Evolutionary conservation across 1,140 invertebrate genomes (phyloP), one percentile per base, ranked within the genome.

Genomic region (Cherax destructor): DNA sequence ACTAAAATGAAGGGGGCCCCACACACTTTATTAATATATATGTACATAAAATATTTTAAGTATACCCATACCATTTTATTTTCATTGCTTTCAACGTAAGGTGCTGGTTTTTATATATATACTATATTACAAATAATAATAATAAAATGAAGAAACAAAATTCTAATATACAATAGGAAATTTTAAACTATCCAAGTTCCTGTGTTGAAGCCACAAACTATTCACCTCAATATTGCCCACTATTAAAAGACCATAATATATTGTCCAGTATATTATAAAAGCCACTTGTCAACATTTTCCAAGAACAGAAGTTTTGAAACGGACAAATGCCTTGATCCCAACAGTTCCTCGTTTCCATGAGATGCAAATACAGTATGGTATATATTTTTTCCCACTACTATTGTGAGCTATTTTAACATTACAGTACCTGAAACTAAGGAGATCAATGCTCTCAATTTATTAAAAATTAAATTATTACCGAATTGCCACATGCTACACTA

Each of bases 21-120:
- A 74, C 81, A 89, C 83, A 89, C 61, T 89, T 89, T 56, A 89
- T 61, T 89, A 89, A 83, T 56, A 79, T 76, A 83, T 89, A 89
- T 89, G 78, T 89, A 89, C 87, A 89, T 69, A 89, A 89, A 89
- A 83, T 49, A 76, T 89, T 74, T 81, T 83, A 81, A 83, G 74
- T 89, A 89, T 83, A 72, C 87, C 79, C 80, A 89, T 83, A 89
- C 79, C 79, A 89, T 52, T 83, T 47, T 81, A 83, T 30, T 47
- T 83, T 77, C 52, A 74, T 50, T 47, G 59, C 61, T 83, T 81
- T 56, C 65, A 72, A 65, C 47, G 76, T 61, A 83, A 69, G 24
- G 50, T 50, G 78, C 41, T 88, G 61, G 77, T 41, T 21, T 72
- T 47, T 30, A 69, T 30, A 79, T 11, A 47, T 41, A 41, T 61